A percentile compares a stretch with the other conserved stretches of the same genome.
Evolutionary conservation across 2,113 vertebrate genomes (phyloP).

Genomic region (Loxodonta africana): DNA sequence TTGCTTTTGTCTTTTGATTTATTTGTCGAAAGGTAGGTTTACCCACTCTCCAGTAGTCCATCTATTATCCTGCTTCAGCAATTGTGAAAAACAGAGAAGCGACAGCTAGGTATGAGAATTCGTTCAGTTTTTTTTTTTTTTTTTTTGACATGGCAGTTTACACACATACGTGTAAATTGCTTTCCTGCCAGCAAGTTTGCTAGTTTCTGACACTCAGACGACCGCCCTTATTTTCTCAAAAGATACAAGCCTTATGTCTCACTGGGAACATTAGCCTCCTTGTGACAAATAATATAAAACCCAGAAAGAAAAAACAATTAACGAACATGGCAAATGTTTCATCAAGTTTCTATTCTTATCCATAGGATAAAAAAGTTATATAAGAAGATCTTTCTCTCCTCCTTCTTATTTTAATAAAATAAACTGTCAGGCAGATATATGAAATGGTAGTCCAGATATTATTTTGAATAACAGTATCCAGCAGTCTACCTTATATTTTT

Average conservation of each 20-base stretch:
- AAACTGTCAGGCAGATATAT: not conserved
- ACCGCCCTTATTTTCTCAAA: not conserved
- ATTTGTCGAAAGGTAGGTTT: not conserved
- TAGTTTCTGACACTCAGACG: not conserved
- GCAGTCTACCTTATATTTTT: not conserved
- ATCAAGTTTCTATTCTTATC: constrained; percentile 23
- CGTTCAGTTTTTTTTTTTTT: not conserved
- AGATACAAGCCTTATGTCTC: not conserved
- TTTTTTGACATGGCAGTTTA: not conserved
- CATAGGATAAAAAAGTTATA: not conserved
- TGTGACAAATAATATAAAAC: not conserved
- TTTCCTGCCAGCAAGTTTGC: constrained; percentile 18
- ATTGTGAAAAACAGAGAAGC: not conserved
- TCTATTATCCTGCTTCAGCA: not conserved
- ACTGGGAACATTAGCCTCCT: not conserved
- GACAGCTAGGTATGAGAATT: not conserved
- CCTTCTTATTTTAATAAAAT: constrained; percentile 51
- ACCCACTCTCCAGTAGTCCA: not conserved
- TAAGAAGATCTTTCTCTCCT: not conserved
- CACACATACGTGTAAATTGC: not conserved
- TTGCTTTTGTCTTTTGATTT: not conserved
- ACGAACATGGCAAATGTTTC: not conserved
- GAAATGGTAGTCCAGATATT: constrained; percentile 1
- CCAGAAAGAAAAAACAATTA: not conserved
- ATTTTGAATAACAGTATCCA: constrained; percentile 9